Base-by-base conservation (phyloP, 1,140 invertebrate species). In the Philaenus spumarius region DNA sequence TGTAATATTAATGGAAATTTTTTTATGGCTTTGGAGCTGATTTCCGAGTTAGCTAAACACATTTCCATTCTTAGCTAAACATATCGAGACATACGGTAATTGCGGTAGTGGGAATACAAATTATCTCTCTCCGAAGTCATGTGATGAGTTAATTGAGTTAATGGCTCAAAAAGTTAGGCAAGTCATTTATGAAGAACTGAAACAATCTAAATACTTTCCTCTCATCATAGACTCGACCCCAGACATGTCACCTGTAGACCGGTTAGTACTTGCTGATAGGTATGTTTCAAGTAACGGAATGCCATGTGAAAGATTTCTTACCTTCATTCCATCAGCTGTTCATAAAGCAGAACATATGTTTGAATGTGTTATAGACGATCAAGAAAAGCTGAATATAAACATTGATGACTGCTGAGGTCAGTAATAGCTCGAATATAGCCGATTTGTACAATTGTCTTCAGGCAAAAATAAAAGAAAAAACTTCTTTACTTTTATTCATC, bases 41-140 rank as follows among this genome's bases (percentile, higher is more conserved):
- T 71, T 40, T 62, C 67, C 1, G 59, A 70, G 63, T 72, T 69
- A 62, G 70, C n/a, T n/a, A n/a, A n/a, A n/a, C n/a, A n/a, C n/a
- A n/a, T n/a, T 72, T 65, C 66, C 65, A 20, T 72, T 72, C 58
- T 63, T 72, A 52, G 61, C 58, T 14, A 50, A 65, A 45, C 71
- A 74, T 58, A 65, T 71, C 60, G 17, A 56, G 45, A 46, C 55
- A 37, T 69, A 64, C 62, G 67, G 66, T 39, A 72, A 72, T 67
- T 51, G 37, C 48, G 71, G 68, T 51, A 48, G 39, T 37, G 69
- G 69, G 54, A 62, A 56, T 56, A 63, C 62, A n/a, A 60, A 51
- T 50, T 73, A 72, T 61, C 59, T 74, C 15, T 22, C 59, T 56
- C 15, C n/a, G n/a, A 68, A 55, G n/a, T 68, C 68, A 43, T 73